Evolutionary conservation across 2,113 vertebrate genomes (phyloP), one percentile per base, ranked within the genome.

Genomic region (Lagenorhynchus albirostris): DNA sequence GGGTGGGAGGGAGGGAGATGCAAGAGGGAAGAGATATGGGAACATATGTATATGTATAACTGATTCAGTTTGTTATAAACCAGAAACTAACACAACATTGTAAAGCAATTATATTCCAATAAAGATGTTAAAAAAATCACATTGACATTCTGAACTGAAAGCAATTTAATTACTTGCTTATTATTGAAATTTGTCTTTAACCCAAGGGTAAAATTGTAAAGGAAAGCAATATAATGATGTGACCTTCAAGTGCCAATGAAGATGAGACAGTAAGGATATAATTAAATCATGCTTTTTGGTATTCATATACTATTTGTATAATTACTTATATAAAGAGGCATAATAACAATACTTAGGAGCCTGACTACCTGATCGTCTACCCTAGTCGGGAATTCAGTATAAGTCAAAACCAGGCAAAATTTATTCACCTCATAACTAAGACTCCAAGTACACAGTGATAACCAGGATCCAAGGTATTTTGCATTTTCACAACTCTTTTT

Each of bases 91-190:
- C 44, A 44, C 44, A 44, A 8, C 44, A 44, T 44, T 44, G 7
- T 44, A 8, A 44, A 44, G 44, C 44, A 44, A 44, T 44, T 44
- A 44, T 8, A 8, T 8, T 44, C 44, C 44, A 44, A 44, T 44
- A 44, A 8, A 44, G 8, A 8, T 44, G 44, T 44, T 44, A 44
- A 44, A 44, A 8, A 44, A 44, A 41, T 41, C 41, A 41, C 8
- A 44, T 2, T 44, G 44, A 44, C 44, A n/a, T 70, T 93, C 79
- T 63, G 26, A 79, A 62, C 53, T 77, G 26, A 85, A 85, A 68
- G 26, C 63, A 91, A 80, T 86, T 95, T 95, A 70, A 93, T 93
- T 85, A 83, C 67, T 84, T 96, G 21, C 3, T 53, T 58, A 68
- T 84, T 93, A 79, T 96, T 26, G 79, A 33, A 50, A 36, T 76